Conservation (phyloP, 1,140 invertebrate species). For the Nasonia vitripennis region DNA sequence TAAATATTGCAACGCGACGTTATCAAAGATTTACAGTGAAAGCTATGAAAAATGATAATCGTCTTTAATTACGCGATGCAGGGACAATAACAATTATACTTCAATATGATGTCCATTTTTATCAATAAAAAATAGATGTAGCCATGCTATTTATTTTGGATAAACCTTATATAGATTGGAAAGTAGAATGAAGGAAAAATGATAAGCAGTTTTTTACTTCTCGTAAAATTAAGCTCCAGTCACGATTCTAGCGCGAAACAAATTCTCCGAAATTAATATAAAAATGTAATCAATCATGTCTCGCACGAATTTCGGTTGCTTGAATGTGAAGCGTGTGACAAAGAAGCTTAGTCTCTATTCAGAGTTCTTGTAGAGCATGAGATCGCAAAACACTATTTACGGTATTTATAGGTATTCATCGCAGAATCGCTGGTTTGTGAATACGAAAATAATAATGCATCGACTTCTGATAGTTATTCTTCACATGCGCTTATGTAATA, state of each 20-base stretch:
- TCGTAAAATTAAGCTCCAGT: neutral
- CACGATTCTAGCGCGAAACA: neutral
- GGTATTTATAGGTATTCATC: neutral
- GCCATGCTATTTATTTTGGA: too few relatives aligned
- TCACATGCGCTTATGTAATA: too few relatives aligned
- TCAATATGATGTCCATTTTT: neutral
- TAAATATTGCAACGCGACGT: neutral
- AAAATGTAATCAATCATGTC: constrained; percentile 17
- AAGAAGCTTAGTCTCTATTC: neutral
- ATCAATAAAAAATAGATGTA: neutral
- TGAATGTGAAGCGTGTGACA: neutral
- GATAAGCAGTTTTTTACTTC: neutral
- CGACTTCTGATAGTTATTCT: neutral
- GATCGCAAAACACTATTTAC: neutral
- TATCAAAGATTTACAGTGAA: neutral
- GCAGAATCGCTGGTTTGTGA: neutral
- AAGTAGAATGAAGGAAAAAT: neutral
- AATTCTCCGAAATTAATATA: neutral
- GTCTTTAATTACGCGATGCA: too few relatives aligned
- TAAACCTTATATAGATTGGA: neutral
- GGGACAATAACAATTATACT: too few relatives aligned
- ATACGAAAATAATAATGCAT: neutral
- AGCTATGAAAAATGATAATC: neutral
- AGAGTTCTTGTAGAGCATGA: neutral
- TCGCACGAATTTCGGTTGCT: neutral